Evolutionary conservation across 2,888 invertebrate species (phyloP), one percentile per base, ranked within the genome.

Genomic region (Capitulum mitella): DNA sequence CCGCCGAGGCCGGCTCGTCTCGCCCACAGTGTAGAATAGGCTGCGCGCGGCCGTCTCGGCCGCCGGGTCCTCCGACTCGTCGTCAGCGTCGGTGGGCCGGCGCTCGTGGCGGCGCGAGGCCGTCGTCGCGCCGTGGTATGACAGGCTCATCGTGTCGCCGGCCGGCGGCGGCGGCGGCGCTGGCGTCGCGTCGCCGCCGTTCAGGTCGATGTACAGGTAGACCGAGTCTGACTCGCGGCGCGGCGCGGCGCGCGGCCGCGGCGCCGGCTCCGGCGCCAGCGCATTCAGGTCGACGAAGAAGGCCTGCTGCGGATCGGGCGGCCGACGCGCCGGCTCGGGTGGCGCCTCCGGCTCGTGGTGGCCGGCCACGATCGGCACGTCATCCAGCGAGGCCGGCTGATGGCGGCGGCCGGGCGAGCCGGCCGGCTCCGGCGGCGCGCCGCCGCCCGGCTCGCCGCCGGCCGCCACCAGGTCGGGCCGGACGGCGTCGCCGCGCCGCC

Each of bases 321-420:
- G 37, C 26, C 70, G 70, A 26, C 70, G 70, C 70, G 70, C 40
- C 70, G 12, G 37, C 40, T 19, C 37, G 8, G 70, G 5, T 26
- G 37, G 70, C 70, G 40, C 26, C 26, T 16, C 26, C 40, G 8
- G 37, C 70, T 70, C 70, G 70, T 70, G 70, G 40, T 70, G 70
- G 26, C 70, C 70, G 70, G 70, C 70, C 40, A 70, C 70, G 70
- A 70, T 70, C 70, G 70, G 70, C 70, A 70, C 70, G 6, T 70
- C 70, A 40, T 70, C 70, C 70, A 70, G 70, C 37, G 70, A 40
- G 70, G 26, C 26, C 8, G 37, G 70, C 70, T 8, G 58, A 8
- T 19, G 37, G 6, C 70, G 70, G 14, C 70, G 70, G 29, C 37
- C 26, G 22, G 70, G 70, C 22, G 70, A 70, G 3, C 26, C 70